A percentile compares a stretch with the other conserved stretches of the same genome.
phyloP scores from a whole-genome alignment of 2,888 invertebrate genomes.

The Hyles lineata region DNA sequence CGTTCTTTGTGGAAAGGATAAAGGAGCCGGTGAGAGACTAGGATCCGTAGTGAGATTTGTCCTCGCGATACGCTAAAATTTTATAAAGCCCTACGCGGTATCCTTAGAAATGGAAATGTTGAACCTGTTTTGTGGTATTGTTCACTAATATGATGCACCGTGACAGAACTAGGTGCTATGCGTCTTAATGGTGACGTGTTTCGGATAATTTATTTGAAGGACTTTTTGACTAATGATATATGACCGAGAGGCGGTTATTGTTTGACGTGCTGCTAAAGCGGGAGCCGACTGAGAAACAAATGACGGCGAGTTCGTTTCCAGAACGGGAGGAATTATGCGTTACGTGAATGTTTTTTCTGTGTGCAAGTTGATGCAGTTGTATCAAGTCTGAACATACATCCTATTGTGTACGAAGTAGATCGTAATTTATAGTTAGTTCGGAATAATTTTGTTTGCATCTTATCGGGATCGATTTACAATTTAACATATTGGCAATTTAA shows the following conservation, averaged over 20 bases:
- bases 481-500: no score
- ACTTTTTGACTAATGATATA: constrained; percentile 1
- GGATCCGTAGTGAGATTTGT: constrained; percentile 74
- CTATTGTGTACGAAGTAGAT: no score
- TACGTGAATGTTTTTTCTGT: no score
- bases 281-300: constrained; percentile 1
- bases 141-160: constrained; percentile 66
- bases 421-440: no score
- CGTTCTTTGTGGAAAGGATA: constrained; percentile 79
- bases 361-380: no score
- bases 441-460: no score
- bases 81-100: constrained; percentile 63
- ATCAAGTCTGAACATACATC: no score
- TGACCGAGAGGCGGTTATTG: not conserved
- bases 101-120: constrained; percentile 75
- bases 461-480: no score
- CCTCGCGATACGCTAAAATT: constrained; percentile 82
- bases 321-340: not conserved
- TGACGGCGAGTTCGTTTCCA: not conserved
- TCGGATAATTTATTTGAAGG: constrained; percentile 50
- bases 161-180: constrained; percentile 70
- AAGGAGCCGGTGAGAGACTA: constrained; percentile 71
- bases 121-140: constrained; percentile 67
- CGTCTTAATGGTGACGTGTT: constrained; percentile 49
- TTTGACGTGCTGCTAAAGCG: not conserved